phyloP scores from a whole-genome alignment of 2,797 vertebrate species.

The Micropoecilia bifurca region DNA sequence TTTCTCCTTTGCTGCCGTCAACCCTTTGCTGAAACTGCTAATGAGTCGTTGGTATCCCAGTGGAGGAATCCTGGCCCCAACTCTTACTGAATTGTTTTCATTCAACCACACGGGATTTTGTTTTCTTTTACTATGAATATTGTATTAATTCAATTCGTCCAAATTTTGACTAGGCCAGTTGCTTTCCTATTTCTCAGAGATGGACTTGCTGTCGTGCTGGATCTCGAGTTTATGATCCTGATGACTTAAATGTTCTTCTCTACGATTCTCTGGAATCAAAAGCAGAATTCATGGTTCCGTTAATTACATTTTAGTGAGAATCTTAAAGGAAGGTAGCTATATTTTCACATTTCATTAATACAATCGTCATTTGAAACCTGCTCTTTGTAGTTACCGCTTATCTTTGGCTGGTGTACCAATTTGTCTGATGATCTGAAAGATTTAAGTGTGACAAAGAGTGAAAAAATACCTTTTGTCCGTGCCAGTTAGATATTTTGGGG shows the following conservation, averaged over 20 bases:
- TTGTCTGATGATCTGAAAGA: background rate
- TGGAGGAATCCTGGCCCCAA: background rate
- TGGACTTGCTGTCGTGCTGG: background rate
- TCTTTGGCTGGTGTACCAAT: background rate
- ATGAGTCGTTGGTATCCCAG: background rate
- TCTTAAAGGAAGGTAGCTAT: background rate
- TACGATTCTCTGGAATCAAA: background rate
- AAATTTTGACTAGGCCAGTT: background rate
- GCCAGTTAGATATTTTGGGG: background rate
- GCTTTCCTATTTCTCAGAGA: background rate
- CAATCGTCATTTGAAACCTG: background rate
- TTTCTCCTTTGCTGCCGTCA: background rate
- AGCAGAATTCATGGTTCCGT: background rate
- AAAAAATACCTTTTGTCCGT: background rate
- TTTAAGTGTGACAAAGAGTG: background rate
- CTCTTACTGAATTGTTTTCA: background rate
- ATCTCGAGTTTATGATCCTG: background rate
- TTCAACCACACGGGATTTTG: background rate
- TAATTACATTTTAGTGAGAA: background rate
- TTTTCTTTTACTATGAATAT: background rate
- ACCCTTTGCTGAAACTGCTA: background rate
- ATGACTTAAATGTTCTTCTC: background rate
- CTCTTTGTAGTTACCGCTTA: background rate
- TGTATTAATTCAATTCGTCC: background rate
- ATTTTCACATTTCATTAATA: background rate